Evolutionary conservation across 2,797 vertebrate genomes (phyloP).

Genomic region (Oryzias dopingdopingensis): DNA sequence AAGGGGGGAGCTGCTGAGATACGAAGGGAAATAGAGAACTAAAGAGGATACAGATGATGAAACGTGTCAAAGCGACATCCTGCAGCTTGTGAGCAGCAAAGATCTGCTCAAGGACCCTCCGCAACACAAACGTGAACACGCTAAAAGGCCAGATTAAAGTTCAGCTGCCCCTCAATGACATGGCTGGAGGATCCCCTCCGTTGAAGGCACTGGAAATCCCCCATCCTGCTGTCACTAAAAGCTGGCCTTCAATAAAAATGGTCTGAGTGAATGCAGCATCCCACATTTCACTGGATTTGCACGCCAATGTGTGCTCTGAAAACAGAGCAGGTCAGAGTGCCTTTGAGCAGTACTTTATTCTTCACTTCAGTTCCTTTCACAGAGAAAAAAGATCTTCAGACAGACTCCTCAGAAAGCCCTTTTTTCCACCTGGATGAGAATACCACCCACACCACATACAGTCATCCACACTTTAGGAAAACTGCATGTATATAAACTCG

Average conservation of each 20-base stretch:
- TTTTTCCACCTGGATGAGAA: slow-evolving; percentile 32
- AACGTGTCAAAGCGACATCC: slow-evolving; percentile 45
- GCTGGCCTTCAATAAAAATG: background rate
- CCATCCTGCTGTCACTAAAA: slow-evolving; percentile 10
- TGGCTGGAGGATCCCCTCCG: slow-evolving; percentile 14
- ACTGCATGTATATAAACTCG: slow-evolving; percentile 60
- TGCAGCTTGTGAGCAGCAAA: slow-evolving; percentile 27
- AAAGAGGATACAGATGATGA: slow-evolving; percentile 18
- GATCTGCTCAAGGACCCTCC: slow-evolving; percentile 16
- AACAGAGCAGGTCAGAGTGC: slow-evolving; percentile 10
- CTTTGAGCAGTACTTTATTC: slow-evolving; percentile 44
- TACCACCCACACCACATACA: slow-evolving; percentile 1
- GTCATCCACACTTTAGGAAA: no score
- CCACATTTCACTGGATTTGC: slow-evolving; percentile 6
- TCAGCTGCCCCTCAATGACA: slow-evolving; percentile 3
- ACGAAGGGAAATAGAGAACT: background rate
- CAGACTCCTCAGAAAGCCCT: slow-evolving; percentile 25
- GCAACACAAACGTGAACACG: slow-evolving; percentile 19
- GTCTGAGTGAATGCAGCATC: background rate
- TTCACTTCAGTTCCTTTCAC: slow-evolving; percentile 57
- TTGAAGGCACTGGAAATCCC: slow-evolving; percentile 30
- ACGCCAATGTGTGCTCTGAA: slow-evolving; percentile 9
- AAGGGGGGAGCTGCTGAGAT: background rate
- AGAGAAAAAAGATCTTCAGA: slow-evolving; percentile 36
- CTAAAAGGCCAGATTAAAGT: slow-evolving; percentile 11